Percentiles rank a stretch among this genome's conserved stretches.
Conservation (phyloP, 2,888 invertebrate species). For the Calliopum simillimum region DNA sequence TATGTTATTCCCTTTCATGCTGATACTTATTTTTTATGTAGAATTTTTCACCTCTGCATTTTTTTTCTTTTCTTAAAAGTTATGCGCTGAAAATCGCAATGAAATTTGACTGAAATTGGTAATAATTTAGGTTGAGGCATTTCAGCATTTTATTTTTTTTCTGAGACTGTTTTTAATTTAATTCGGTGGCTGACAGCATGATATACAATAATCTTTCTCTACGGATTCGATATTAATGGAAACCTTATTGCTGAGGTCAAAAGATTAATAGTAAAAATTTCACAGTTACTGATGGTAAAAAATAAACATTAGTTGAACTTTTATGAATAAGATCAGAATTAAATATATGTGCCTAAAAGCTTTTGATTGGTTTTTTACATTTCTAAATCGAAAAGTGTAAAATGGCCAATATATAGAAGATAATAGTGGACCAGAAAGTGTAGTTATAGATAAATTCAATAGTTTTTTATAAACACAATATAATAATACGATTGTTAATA, state of each 20-base stretch:
- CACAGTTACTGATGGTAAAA: background rate
- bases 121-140: background rate
- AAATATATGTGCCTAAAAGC: too few species aligned
- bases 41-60: background rate
- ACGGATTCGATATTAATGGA: slow-evolving; percentile 18
- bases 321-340: too few species aligned
- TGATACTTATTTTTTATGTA: background rate
- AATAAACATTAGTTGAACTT: too few species aligned
- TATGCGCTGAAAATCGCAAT: background rate
- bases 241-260: slow-evolving; percentile 29
- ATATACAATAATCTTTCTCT: background rate
- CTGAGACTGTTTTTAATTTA: slow-evolving; percentile 5
- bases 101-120: slow-evolving; percentile 4
- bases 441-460: too few species aligned
- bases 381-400: too few species aligned
- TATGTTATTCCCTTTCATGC: slow-evolving; percentile 1
- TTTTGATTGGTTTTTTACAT: too few species aligned
- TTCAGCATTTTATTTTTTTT: too few species aligned
- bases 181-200: slow-evolving; percentile 28
- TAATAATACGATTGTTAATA: too few species aligned
- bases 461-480: too few species aligned
- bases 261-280: slow-evolving; percentile 5
- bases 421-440: too few species aligned
- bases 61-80: background rate
- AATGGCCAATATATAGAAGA: too few species aligned